Evolutionary conservation across 2,888 invertebrate species (phyloP), one percentile per base, ranked within the genome.

Genomic region (Temnothorax unifasciatus): DNA sequence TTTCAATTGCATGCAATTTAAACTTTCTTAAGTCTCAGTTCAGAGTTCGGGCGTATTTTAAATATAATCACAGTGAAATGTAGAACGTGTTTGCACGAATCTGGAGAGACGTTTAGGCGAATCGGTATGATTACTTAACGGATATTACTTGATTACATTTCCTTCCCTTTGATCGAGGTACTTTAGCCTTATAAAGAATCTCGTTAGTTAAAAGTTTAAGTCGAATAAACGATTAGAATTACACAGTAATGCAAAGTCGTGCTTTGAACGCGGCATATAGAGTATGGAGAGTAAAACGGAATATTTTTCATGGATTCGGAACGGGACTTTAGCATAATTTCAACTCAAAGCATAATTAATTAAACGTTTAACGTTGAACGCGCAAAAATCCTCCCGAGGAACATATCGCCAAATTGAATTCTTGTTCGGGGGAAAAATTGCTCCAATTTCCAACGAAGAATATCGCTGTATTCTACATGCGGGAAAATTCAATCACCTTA

Each of bases 401-500:
- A 38, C 34, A 25, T 21, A 18, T 41, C 29, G 61, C n/a, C n/a
- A 63, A 63, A 69, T 79, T 44, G 34, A 61, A 81, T 63, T 68
- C 38, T 25, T 29, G 11, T 50, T 47, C n/a, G 11, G 11, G 21
- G 3, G 11, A 57, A 57, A 71, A 74, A 34, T 73, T 74, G 75
- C 44, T 79, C 21, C 44, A 41, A 34, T 59, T 74, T 74, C 59
- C 47, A 18, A 57, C 74, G 57, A 79, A 59, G 75, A 79, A 74
- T 74, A 47, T 59, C 59, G 21, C 59, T 21, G 44, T 44, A 71
- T 25, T 34, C n/a, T 47, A 38, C 21, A 13, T 2, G 21, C 34
- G 18, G 4, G 47, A 21, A 74, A 74, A 74, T 81, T 74, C 59
- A 75, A 81, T 81, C 75, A 73, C 18, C 34, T 59, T 81, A 34